phyloP scores from a whole-genome alignment of 1,140 invertebrate genomes.

The Bombus polaris region DNA sequence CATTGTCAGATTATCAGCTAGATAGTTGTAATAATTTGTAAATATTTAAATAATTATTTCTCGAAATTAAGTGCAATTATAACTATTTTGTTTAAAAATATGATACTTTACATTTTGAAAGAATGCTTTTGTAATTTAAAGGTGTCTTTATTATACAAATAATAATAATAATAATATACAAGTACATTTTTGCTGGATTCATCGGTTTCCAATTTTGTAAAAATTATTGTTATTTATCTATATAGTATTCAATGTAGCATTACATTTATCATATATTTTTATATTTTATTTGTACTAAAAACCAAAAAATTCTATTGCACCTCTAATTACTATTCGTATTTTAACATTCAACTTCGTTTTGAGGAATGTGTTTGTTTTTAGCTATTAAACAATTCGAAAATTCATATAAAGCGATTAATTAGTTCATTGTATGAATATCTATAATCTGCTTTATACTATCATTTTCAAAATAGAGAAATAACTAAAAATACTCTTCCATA shows the following conservation, averaged over 20 bases:
- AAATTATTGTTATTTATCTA: conserved; percentile 59
- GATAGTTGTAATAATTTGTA: conserved; percentile 9
- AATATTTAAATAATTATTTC: conserved; percentile 20
- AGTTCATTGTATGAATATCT: background rate
- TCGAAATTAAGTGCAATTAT: conserved; percentile 31
- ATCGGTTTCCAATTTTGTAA: conserved; percentile 59
- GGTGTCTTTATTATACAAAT: conserved; percentile 69
- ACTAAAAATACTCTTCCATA: background rate
- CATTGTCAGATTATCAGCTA: background rate
- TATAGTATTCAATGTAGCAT: conserved; percentile 47
- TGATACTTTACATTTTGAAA: conserved; percentile 13
- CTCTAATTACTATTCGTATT: conserved; percentile 12
- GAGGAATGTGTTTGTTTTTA: background rate
- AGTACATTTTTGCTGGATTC: conserved; percentile 59
- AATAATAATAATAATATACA: conserved; percentile 65
- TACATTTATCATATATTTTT: conserved; percentile 55
- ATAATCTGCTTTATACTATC: background rate
- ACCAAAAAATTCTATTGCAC: conserved; percentile 67
- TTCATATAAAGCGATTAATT: conserved; percentile 16
- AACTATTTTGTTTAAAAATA: conserved; percentile 13
- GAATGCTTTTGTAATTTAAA: conserved; percentile 59
- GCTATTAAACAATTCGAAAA: background rate
- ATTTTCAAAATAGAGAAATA: background rate
- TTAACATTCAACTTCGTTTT: background rate
- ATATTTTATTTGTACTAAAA: conserved; percentile 54